A percentile compares a stretch with the other conserved stretches of the same genome.
These are phyloP conservation scores for Cordilura impudica DNA, from an alignment of 2,888 invertebrate genomes.

Conservation along the genomic window DNA sequence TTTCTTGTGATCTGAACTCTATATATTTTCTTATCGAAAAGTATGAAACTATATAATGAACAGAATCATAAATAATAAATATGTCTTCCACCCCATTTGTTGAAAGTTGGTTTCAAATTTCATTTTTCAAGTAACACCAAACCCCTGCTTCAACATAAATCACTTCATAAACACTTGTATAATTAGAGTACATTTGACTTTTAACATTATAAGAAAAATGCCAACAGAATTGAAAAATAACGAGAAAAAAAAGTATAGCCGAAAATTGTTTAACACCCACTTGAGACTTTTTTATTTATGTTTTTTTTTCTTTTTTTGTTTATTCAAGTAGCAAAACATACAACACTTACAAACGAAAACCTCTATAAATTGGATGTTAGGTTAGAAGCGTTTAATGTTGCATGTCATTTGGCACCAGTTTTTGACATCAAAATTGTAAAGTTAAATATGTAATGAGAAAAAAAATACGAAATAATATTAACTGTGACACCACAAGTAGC, in stretches of 20 bases:
- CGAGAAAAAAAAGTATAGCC: constrained; percentile 20
- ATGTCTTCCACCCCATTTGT: neutral
- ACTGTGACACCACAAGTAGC: constrained; percentile 54
- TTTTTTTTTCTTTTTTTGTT: neutral
- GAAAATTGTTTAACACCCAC: constrained; percentile 66
- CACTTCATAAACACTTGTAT: constrained; percentile 36
- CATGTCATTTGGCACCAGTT: constrained; percentile 58
- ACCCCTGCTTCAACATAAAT: constrained; percentile 31
- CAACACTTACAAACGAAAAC: constrained; percentile 15
- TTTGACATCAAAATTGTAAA: constrained; percentile 38
- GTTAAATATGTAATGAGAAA: neutral
- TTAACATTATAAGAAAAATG: constrained; percentile 13
- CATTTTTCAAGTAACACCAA: constrained; percentile 8
- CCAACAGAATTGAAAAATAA: constrained; percentile 13
- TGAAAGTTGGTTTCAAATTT: constrained; percentile 6
- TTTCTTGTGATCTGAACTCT: too few species aligned
- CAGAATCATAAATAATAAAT: constrained; percentile 20
- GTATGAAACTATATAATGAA: too few species aligned
- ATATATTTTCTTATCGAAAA: too few species aligned
- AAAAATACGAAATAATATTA: constrained; percentile 1
- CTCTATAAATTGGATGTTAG: constrained; percentile 16
- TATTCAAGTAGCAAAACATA: constrained; percentile 18
- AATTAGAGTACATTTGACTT: constrained; percentile 35
- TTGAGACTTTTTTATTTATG: constrained; percentile 60
- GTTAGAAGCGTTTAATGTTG: constrained; percentile 51